A percentile compares a stretch with the other conserved stretches of the same genome.
Evolutionary conservation across 2,113 vertebrate species (phyloP).

Genomic region (Rhynchomys soricoides): DNA sequence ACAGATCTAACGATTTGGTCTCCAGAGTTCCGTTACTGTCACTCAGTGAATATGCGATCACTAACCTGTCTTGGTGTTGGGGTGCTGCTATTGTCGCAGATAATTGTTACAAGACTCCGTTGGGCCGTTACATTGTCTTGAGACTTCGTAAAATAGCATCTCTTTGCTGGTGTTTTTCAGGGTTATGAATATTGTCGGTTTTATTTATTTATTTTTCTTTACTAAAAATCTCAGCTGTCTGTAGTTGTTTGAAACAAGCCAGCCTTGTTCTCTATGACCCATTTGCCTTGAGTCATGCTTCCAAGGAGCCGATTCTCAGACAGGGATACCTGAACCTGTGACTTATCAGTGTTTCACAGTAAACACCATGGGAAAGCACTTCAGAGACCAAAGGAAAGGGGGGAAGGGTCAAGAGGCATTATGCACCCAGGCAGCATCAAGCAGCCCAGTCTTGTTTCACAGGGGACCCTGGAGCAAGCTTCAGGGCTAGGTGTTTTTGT

Average conservation of each 20-base stretch:
- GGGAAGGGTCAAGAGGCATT: neutral
- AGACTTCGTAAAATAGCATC: slow-evolving; percentile 69
- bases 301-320: neutral
- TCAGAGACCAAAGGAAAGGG: neutral
- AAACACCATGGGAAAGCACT: neutral
- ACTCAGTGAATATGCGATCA: slow-evolving; percentile 55
- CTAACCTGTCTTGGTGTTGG: slow-evolving; percentile 6
- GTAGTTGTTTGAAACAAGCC: neutral
- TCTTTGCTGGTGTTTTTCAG: slow-evolving; percentile 27
- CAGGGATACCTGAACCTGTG: neutral
- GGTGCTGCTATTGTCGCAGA: slow-evolving; percentile 51
- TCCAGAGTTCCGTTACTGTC: slow-evolving; percentile 63
- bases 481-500: neutral
- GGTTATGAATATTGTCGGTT: slow-evolving; percentile 19
- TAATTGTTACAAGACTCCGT: slow-evolving; percentile 76
- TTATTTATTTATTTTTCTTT: no score
- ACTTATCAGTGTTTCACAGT: neutral
- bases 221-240: slow-evolving; percentile 6
- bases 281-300: slow-evolving; percentile 23
- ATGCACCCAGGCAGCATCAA: neutral
- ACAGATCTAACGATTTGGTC: neutral
- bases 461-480: neutral
- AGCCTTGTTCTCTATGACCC: neutral
- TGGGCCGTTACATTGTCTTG: slow-evolving; percentile 69
- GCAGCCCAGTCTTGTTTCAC: neutral